phyloP scores from a whole-genome alignment of 2,888 invertebrate species.

The Plebejus melissa region DNA sequence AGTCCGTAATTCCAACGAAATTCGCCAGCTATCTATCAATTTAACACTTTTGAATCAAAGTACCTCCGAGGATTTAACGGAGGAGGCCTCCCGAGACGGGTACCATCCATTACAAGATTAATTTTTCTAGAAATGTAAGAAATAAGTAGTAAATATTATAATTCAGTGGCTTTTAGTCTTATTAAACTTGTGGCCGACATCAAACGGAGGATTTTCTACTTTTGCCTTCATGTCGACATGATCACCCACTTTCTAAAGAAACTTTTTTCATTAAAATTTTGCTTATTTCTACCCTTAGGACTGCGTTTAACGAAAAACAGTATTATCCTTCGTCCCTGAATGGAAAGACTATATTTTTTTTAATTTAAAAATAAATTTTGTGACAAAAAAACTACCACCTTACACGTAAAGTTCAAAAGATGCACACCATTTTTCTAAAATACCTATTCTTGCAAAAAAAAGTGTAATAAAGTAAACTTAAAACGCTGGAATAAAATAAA shows the following conservation, averaged over 20 bases:
- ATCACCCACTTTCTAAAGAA: not conserved
- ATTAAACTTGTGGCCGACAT: not conserved
- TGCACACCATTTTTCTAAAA: not conserved
- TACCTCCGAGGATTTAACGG: not conserved
- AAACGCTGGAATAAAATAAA: not conserved
- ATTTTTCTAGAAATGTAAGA: constrained; percentile 17
- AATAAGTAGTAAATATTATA: not conserved
- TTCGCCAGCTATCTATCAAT: not conserved
- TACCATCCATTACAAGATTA: constrained; percentile 20
- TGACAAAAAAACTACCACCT: not conserved
- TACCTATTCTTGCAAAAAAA: not conserved
- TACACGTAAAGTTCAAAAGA: not conserved
- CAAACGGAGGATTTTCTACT: constrained; percentile 5
- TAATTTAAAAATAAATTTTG: not conserved
- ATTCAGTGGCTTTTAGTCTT: constrained; percentile 12
- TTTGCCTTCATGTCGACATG: not conserved
- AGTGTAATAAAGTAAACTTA: not conserved
- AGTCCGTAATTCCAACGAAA: not conserved
- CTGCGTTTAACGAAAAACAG: not conserved
- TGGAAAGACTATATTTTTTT: too few species aligned
- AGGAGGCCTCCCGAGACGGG: not conserved
- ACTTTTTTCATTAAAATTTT: constrained; percentile 7
- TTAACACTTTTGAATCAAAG: constrained; percentile 12
- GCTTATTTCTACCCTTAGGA: not conserved
- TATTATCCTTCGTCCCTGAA: not conserved